These are phyloP conservation scores for Dinocampus coccinellae DNA, from an alignment of 2,888 invertebrate species.

Conservation along the genomic window DNA sequence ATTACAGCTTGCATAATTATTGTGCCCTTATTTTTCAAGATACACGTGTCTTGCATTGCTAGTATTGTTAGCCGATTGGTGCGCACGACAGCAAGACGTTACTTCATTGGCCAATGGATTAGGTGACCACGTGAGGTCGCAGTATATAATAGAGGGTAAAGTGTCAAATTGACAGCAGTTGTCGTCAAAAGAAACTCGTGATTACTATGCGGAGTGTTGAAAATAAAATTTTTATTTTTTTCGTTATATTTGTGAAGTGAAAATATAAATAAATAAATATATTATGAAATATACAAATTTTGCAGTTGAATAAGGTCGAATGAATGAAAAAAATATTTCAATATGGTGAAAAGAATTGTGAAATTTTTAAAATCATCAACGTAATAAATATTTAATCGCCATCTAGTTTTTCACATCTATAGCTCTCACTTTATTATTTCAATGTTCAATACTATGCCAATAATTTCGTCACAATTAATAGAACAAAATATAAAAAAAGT, in stretches of 20 bases:
- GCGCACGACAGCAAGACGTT: constrained; percentile 45
- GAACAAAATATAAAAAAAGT: not conserved
- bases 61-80: constrained; percentile 57
- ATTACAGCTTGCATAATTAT: constrained; percentile 49
- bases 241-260: constrained; percentile 23
- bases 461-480: not conserved
- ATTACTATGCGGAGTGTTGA: constrained; percentile 50
- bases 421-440: too few relatives aligned
- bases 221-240: constrained; percentile 9
- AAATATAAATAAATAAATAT: not conserved
- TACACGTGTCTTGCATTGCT: constrained; percentile 58
- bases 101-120: constrained; percentile 64
- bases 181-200: constrained; percentile 55
- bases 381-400: not conserved
- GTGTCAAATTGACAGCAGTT: constrained; percentile 64
- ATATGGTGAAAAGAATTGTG: not conserved
- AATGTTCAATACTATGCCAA: not conserved
- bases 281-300: not conserved
- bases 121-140: constrained; percentile 67
- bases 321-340: not conserved
- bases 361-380: not conserved
- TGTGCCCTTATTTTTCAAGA: constrained; percentile 62
- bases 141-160: constrained; percentile 67
- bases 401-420: too few relatives aligned
- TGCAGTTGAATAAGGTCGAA: not conserved